Base-by-base conservation (phyloP, 2,113 vertebrate species). In the Nothoprocta pentlandii region DNA sequence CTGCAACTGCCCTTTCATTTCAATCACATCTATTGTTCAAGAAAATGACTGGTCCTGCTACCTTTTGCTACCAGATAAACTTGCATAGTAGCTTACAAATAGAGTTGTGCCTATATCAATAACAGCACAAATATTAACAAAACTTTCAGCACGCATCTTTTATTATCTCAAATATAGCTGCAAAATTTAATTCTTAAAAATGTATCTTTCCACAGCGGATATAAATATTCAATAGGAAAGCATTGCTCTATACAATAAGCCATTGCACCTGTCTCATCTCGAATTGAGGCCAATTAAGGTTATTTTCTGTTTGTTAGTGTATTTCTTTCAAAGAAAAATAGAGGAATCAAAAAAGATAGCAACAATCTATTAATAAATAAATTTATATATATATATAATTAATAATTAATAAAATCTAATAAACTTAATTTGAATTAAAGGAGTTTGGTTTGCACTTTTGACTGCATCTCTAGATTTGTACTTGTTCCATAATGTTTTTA, bases 161-260 rank as follows among this genome's bases (percentile, higher is more conserved):
- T 84, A 64, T 12, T 68, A 75, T 67, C 30, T 21, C 30, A 32
- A 32, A 58, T 58, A 28, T 47, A 68, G 20, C 32, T 91, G 23
- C 22, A 58, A 36, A 66, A 41, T 84, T 80, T 79, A 46, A 36
- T n/a, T 80, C 54, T 69, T 87, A 81, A 93, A 92, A 92, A 47
- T 87, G 69, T 28, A 73, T 90, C 67, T 17, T 94, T 78, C 85
- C 56, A 79, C 63, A 80, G 63, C 8, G 21, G 19, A 8, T 17
- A 71, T 93, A 34, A 30, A 54, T 64, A 83, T 87, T 86, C 90
- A 58, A 67, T 64, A 69, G 67, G 47, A 32, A 90, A 94, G 62
- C 3, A 16, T 9, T 42, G 13, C 44, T 16, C 46, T 90, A 90
- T 64, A 56, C 59, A 88, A 91, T 61, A 91, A 92, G 14, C 15